A percentile compares a stretch with the other conserved stretches of the same genome.
These are phyloP conservation scores for Mesitornis unicolor DNA, from an alignment of 2,113 vertebrate species.

Conservation along the genomic window DNA sequence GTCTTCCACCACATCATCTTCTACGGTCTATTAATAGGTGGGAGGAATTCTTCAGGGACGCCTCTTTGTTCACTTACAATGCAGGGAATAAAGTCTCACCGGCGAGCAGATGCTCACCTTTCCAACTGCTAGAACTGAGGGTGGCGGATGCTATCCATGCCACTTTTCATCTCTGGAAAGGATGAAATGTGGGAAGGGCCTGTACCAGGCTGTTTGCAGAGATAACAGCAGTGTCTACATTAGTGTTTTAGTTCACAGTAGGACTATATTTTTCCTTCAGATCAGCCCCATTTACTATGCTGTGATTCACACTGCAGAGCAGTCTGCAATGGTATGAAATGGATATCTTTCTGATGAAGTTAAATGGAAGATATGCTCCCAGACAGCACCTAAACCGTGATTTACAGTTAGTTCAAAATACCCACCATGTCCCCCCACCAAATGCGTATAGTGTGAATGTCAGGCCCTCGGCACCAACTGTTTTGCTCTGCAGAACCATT, in stretches of 20 bases:
- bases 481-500: background rate
- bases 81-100: background rate
- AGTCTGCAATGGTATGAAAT: background rate
- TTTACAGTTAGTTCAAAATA: background rate
- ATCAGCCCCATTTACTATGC: background rate
- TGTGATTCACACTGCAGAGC: background rate
- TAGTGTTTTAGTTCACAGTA: background rate
- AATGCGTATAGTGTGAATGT: fast-evolving
- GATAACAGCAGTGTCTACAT: background rate
- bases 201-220: background rate
- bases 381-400: background rate
- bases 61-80: background rate
- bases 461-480: background rate
- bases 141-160: background rate
- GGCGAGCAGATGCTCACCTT: background rate
- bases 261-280: background rate
- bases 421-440: too few species aligned
- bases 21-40: background rate
- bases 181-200: background rate
- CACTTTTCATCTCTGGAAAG: background rate
- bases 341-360: background rate
- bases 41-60: background rate
- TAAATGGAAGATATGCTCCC: background rate
- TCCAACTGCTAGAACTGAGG: background rate
- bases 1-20: background rate